Evolutionary conservation across 2,113 vertebrate genomes (phyloP).

Genomic region (Stercorarius parasiticus): DNA sequence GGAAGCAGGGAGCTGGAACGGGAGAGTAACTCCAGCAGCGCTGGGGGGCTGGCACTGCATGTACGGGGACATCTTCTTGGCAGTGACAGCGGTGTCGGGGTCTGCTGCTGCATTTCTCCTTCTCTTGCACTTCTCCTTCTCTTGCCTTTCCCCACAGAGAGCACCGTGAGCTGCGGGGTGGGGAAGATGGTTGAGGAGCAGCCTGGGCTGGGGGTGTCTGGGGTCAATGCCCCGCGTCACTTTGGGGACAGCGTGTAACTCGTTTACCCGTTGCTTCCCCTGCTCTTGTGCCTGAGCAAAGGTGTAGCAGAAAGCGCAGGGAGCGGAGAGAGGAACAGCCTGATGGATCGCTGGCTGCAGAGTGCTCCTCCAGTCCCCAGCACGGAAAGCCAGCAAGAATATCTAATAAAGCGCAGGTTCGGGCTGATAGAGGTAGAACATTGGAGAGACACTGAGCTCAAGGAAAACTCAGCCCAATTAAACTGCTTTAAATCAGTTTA

Average conservation of each 20-base stretch:
- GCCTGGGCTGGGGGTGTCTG: background rate
- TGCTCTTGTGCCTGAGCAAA: background rate
- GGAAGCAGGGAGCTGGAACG: background rate
- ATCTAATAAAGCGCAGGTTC: background rate
- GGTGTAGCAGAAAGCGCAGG: background rate
- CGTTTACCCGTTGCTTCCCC: too few species aligned
- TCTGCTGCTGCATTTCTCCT: background rate
- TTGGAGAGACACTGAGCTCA: background rate
- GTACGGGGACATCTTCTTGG: background rate
- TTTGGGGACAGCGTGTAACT: background rate
- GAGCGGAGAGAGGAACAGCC: background rate
- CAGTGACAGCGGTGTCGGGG: background rate
- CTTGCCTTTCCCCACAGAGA: accelerated
- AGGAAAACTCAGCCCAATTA: background rate
- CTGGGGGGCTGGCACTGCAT: accelerated
- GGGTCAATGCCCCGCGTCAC: accelerated
- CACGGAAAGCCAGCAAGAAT: background rate
- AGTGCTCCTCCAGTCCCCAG: background rate
- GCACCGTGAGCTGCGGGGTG: accelerated
- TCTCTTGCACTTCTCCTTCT: background rate
- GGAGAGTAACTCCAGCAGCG: background rate
- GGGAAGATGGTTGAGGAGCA: background rate
- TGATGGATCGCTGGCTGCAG: background rate
- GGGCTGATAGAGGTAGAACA: background rate
- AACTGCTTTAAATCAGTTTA: constrained; percentile 21